These are phyloP conservation scores for Aurelia sp. DNA, from an alignment of 30 jellyfish, hydroid and myxozoan genomes.

Conservation along the genomic window DNA sequence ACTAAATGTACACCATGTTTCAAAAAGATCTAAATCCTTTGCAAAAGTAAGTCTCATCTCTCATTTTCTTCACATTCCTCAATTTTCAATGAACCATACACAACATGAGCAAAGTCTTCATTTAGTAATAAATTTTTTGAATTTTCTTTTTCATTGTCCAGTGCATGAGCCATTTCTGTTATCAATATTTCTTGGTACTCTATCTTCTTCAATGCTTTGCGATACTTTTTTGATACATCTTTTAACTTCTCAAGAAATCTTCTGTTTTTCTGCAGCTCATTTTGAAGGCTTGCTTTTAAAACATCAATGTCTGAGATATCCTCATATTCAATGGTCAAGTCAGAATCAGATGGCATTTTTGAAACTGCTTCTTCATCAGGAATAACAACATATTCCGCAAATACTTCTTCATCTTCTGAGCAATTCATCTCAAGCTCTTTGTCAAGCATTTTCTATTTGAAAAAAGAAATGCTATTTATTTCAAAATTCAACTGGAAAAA, in stretches of 20 bases:
- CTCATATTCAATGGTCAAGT: constrained; percentile 12
- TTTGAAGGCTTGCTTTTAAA: constrained; percentile 53
- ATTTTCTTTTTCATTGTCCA: constrained; percentile 57
- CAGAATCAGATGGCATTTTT: not conserved
- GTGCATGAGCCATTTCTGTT: constrained; percentile 52
- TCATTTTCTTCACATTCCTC: constrained; percentile 75
- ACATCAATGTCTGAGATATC: constrained; percentile 56
- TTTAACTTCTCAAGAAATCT: constrained; percentile 59
- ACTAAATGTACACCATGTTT: too few species aligned
- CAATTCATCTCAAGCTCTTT: not conserved
- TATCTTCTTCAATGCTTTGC: constrained; percentile 57
- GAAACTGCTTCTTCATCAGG: constrained; percentile 42
- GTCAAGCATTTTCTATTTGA: not conserved
- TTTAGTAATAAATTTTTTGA: constrained; percentile 28
- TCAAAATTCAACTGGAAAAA: too few species aligned
- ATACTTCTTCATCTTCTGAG: constrained; percentile 3
- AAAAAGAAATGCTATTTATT: not conserved
- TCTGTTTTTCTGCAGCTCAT: constrained; percentile 55
- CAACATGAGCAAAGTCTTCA: constrained; percentile 73
- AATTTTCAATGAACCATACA: constrained; percentile 48
- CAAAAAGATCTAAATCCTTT: too few species aligned
- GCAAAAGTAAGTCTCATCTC: too few species aligned
- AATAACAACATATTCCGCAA: constrained; percentile 61
- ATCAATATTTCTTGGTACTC: constrained; percentile 69
- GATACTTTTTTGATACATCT: constrained; percentile 63